Base-by-base conservation (phyloP, 2,113 vertebrate genomes). In the Kryptolebias marmoratus region DNA sequence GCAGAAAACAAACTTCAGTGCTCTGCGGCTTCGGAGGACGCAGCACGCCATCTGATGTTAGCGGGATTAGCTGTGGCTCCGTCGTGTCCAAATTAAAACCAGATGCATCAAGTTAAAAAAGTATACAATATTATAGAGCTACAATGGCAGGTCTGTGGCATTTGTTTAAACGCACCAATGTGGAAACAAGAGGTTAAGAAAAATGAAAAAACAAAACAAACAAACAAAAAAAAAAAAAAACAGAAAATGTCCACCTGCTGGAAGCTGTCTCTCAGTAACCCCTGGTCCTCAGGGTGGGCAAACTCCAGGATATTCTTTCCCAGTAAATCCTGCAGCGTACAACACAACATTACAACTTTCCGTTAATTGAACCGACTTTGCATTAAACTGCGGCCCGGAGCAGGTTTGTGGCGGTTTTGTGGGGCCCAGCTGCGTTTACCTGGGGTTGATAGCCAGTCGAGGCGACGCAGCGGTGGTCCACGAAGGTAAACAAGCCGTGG, bases 261-360 rank as follows among this genome's bases (percentile, higher is more conserved):
- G 36, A 99, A 96, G 79, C 98, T 99, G 92, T 99, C 97, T 85
- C 95, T 92, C 69, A 99, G 78, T 61, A 98, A 94, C 42, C 96
- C 95, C 15, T 98, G 96, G 79, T 99, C 98, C 83, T 99, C 98
- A 0, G 94, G 96, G 72, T 99, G 97, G 78, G 96, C 94, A 16
- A 99, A 93, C 47, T 99, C 97, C n/a, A 99, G 91, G 54, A 99
- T 94, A 82, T 94, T 95, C 79, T 99, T 99, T 49, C 98, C 98
- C 89, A 99, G 84, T 32, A 99, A 93, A 8, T 99, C 97, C 98
- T 99, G 65, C 6, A 56, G 72, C 14, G 80, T 48, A 80, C 1
- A 69, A 32, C 27, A 71, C 9, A 67, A 22, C 1, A 59, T 60
- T 1, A 55, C 50, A 63, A 27, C 1, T 16, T 15, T 2, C 22